These are phyloP conservation scores for Steromphala cineraria DNA, from an alignment of 2,888 invertebrate genomes.

Conservation along the genomic window DNA sequence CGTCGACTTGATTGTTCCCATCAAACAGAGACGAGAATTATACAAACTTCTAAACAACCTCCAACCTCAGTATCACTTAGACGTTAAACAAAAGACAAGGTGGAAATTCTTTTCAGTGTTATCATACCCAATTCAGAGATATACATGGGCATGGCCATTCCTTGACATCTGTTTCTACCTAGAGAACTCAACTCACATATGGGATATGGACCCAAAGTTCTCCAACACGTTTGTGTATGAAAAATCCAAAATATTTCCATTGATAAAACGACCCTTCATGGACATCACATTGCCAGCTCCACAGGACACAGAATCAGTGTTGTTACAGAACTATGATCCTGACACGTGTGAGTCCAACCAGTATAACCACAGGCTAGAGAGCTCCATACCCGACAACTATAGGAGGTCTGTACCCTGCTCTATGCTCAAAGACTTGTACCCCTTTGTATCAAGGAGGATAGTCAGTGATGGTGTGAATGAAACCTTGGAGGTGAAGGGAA, in stretches of 20 bases:
- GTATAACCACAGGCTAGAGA: slow-evolving; percentile 38
- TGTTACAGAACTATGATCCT: slow-evolving; percentile 29
- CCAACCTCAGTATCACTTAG: slow-evolving; percentile 27
- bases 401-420: slow-evolving; percentile 33
- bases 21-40: slow-evolving; percentile 11
- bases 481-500: slow-evolving; percentile 30
- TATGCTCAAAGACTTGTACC: slow-evolving; percentile 31
- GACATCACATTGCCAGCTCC: slow-evolving; percentile 38
- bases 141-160: slow-evolving; percentile 45
- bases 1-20: slow-evolving; percentile 38
- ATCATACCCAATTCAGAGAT: slow-evolving; percentile 24
- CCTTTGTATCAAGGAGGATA: slow-evolving; percentile 35
- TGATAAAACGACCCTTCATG: slow-evolving; percentile 37
- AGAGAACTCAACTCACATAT: slow-evolving; percentile 44
- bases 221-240: slow-evolving; percentile 19
- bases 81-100: slow-evolving; percentile 20
- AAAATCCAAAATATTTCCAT: slow-evolving; percentile 38
- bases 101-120: slow-evolving; percentile 40
- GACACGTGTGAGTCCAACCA: slow-evolving; percentile 27
- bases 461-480: slow-evolving; percentile 35
- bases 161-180: slow-evolving; percentile 46
- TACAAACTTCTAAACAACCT: slow-evolving; percentile 5
- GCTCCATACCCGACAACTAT: not conserved
- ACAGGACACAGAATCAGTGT: slow-evolving; percentile 28
- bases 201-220: slow-evolving; percentile 36